Evolutionary conservation across 2,888 invertebrate species (phyloP).

Genomic region (Unio delphinus): DNA sequence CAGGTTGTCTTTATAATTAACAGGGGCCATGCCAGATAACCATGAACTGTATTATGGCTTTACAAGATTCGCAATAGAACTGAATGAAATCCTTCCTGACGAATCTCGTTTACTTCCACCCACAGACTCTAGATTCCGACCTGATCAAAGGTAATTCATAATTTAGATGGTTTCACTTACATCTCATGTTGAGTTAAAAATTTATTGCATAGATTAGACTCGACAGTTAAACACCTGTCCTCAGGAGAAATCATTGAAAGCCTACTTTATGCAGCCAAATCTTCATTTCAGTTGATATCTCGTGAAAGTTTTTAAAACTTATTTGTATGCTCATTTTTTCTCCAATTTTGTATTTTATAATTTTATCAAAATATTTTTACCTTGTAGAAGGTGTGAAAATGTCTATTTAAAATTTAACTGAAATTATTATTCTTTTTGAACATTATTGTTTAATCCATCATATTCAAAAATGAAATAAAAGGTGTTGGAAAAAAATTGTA

Average conservation of each 20-base stretch:
- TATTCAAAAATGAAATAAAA: no score
- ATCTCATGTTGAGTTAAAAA: neutral
- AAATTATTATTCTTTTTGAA: no score
- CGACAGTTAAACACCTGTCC: neutral
- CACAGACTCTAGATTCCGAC: conserved; percentile 85
- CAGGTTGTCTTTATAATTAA: conserved; percentile 1
- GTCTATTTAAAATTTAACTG: no score
- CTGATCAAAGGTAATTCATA: conserved; percentile 75
- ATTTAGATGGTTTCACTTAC: neutral
- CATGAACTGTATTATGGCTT: conserved; percentile 87
- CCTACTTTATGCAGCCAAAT: neutral
- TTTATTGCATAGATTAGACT: neutral
- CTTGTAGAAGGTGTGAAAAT: no score
- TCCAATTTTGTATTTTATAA: neutral
- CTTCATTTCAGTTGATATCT: no score
- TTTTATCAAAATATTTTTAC: no score
- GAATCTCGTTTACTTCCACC: conserved; percentile 76
- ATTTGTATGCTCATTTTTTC: neutral
- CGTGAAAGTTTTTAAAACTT: no score
- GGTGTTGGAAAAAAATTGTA: neutral
- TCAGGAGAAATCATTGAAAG: neutral
- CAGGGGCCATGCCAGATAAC: conserved; percentile 84
- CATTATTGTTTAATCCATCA: no score
- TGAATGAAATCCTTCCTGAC: conserved; percentile 82
- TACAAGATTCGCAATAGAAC: conserved; percentile 87